Evolutionary conservation across 2,888 invertebrate species (phyloP).

Genomic region (Mechanitis messenoides): DNA sequence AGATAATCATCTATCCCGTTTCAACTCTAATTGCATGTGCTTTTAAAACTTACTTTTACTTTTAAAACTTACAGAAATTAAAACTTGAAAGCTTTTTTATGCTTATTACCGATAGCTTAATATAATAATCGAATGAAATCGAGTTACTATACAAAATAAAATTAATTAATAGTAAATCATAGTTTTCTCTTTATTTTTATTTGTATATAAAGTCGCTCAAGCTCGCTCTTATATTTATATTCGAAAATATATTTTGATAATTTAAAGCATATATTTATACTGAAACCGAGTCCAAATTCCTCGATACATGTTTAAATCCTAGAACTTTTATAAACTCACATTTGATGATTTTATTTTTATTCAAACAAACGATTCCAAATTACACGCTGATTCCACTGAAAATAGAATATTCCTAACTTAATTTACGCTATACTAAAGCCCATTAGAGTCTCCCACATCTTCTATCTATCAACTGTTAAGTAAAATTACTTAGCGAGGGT

Average conservation of each 20-base stretch:
- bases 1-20: too few relatives aligned
- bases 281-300: neutral
- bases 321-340: neutral
- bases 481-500: slow-evolving; percentile 28
- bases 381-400: neutral
- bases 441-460: neutral
- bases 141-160: too few relatives aligned
- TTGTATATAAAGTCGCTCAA: too few relatives aligned
- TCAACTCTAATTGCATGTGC: too few relatives aligned
- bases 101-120: too few relatives aligned
- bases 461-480: slow-evolving; percentile 15
- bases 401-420: neutral
- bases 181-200: too few relatives aligned
- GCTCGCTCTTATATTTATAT: too few relatives aligned
- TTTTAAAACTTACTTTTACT: too few relatives aligned
- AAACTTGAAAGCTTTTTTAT: too few relatives aligned
- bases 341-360: neutral
- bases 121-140: too few relatives aligned
- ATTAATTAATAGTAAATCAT: too few relatives aligned
- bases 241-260: neutral
- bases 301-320: neutral
- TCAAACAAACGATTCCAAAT: slow-evolving; percentile 1
- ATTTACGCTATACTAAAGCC: neutral
- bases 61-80: too few relatives aligned
- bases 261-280: neutral